phyloP scores from a whole-genome alignment of 1,140 invertebrate genomes.

The Hyles vespertilio region DNA sequence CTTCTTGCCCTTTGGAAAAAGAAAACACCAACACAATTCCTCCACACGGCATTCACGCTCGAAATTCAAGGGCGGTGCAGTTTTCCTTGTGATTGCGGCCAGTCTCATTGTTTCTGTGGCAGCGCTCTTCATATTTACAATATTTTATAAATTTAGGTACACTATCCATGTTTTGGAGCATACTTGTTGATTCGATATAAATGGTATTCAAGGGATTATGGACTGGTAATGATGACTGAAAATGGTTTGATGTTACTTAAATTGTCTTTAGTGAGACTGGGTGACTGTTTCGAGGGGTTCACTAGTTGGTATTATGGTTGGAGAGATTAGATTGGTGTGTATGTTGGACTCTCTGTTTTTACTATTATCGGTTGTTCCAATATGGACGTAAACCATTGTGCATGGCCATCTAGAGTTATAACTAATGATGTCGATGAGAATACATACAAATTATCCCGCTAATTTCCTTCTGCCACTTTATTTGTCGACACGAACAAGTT shows the following conservation, averaged over 20 bases:
- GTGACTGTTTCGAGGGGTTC: too few species aligned
- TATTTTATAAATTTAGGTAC: constrained; percentile 20
- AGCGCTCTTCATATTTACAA: constrained; percentile 12
- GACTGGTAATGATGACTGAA: constrained; percentile 3
- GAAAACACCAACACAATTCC: constrained; percentile 22
- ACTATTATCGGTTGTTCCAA: too few species aligned
- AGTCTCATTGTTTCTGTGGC: constrained; percentile 12
- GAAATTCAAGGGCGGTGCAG: constrained; percentile 23
- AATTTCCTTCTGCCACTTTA: constrained; percentile 9
- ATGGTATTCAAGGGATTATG: constrained; percentile 6
- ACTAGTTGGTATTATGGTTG: too few species aligned
- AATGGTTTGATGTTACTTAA: background rate
- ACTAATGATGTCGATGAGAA: constrained; percentile 11
- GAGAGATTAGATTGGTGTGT: too few species aligned
- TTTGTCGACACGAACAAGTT: constrained; percentile 20
- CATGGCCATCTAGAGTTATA: too few species aligned
- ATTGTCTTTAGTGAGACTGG: too few species aligned
- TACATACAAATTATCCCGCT: constrained; percentile 13
- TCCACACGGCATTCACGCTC: constrained; percentile 21
- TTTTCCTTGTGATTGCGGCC: constrained; percentile 20
- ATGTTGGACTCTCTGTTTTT: too few species aligned
- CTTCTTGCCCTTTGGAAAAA: constrained; percentile 27
- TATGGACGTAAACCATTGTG: too few species aligned
- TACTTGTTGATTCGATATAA: constrained; percentile 19
- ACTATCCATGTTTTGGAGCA: constrained; percentile 16